These are phyloP conservation scores for Gorsachius goisagi DNA, from an alignment of 2,113 vertebrate species.

Conservation along the genomic window DNA sequence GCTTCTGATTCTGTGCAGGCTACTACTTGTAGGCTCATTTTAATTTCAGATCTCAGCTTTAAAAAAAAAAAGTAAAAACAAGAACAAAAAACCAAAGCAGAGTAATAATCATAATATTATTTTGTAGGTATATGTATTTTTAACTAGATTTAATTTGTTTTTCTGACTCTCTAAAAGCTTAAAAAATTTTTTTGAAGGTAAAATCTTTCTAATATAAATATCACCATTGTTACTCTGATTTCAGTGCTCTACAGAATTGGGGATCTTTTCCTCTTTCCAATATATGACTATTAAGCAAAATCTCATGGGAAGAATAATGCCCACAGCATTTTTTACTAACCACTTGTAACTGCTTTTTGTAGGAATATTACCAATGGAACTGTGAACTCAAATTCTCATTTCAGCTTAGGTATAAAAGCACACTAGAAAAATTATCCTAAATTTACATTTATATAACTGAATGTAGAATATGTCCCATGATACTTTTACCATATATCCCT, in stretches of 20 bases:
- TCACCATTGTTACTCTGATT: constrained; percentile 2
- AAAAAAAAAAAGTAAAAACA: background rate
- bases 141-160: background rate
- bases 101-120: background rate
- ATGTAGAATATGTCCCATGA: constrained; percentile 32
- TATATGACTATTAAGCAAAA: constrained; percentile 20
- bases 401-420: constrained; percentile 28
- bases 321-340: background rate
- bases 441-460: constrained; percentile 51
- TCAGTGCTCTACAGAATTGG: background rate
- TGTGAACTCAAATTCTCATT: constrained; percentile 13
- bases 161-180: background rate
- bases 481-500: background rate
- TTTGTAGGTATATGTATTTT: background rate
- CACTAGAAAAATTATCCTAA: constrained; percentile 6
- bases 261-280: constrained; percentile 18
- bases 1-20: background rate
- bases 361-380: constrained; percentile 3
- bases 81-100: background rate
- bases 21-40: background rate
- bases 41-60: background rate
- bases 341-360: constrained; percentile 21
- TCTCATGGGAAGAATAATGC: constrained; percentile 22
- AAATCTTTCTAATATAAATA: constrained; percentile 19
- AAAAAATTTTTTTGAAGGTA: background rate